phyloP scores from a whole-genome alignment of 2,797 vertebrate genomes.

The Leucoraja ocellata region DNA sequence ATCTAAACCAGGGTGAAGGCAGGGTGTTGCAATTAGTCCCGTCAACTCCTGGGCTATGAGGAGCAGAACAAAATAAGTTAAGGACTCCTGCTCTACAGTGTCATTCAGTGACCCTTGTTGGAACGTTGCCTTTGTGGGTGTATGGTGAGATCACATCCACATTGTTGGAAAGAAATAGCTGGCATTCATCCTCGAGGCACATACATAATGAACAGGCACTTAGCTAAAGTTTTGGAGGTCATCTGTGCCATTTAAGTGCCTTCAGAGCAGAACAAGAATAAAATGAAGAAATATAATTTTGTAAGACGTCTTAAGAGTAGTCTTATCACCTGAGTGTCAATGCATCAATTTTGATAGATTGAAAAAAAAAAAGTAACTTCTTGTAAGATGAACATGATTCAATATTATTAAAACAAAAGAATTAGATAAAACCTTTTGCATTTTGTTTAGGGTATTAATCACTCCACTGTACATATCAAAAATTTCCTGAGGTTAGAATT shows the following conservation, averaged over 20 bases:
- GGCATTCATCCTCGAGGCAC: not conserved
- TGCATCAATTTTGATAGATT: not conserved
- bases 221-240: not conserved
- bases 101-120: not conserved
- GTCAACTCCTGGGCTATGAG: not conserved
- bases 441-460: not conserved
- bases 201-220: not conserved
- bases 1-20: slow-evolving; percentile 1
- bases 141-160: not conserved
- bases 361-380: not conserved
- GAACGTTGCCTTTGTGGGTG: not conserved
- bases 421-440: not conserved
- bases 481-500: not conserved
- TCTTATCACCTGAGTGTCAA: too few species aligned
- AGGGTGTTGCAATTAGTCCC: slow-evolving; percentile 1
- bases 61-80: not conserved
- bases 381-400: not conserved
- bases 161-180: slow-evolving; percentile 4
- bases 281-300: not conserved
- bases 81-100: not conserved
- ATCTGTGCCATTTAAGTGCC: not conserved
- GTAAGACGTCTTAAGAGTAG: not conserved
- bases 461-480: not conserved
- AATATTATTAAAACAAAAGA: not conserved
- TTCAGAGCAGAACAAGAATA: not conserved